phyloP scores from a whole-genome alignment of 2,888 invertebrate species.

The Drosophila anomalata region DNA sequence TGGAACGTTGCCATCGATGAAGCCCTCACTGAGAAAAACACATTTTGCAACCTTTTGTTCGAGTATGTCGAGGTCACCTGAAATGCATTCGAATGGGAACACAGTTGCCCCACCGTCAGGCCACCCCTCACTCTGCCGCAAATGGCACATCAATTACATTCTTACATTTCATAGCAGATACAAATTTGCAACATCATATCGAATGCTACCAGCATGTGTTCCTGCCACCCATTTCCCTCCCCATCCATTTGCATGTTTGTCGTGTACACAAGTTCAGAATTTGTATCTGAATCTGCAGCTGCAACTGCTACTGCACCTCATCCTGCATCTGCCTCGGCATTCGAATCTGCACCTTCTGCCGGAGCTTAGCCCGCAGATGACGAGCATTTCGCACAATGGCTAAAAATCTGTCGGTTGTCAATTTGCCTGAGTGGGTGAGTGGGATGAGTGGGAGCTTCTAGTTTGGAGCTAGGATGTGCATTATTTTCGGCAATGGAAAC shows the following conservation, averaged over 20 bases:
- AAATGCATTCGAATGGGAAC: slow-evolving; percentile 5
- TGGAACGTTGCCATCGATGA: slow-evolving; percentile 2
- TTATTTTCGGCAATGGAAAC: slow-evolving; percentile 47
- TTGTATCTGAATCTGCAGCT: slow-evolving; percentile 12
- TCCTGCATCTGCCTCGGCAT: slow-evolving; percentile 8
- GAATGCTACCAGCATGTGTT: slow-evolving; percentile 43
- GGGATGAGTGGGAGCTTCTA: not conserved
- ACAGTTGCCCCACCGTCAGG: not conserved
- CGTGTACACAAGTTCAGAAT: not conserved
- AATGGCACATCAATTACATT: slow-evolving; percentile 76
- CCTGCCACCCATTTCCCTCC: not conserved
- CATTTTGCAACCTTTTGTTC: not conserved
- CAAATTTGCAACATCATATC: slow-evolving; percentile 53
- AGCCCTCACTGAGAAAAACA: not conserved
- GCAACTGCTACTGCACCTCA: not conserved
- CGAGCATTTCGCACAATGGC: slow-evolving; percentile 67
- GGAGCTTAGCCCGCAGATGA: slow-evolving; percentile 67
- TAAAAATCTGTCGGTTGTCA: slow-evolving; percentile 72
- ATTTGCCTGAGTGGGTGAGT: slow-evolving; percentile 46
- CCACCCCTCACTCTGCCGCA: slow-evolving; percentile 50
- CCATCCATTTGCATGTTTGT: slow-evolving; percentile 35
- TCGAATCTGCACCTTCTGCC: slow-evolving; percentile 19
- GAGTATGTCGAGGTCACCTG: slow-evolving; percentile 26
- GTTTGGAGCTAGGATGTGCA: slow-evolving; percentile 47
- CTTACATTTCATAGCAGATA: slow-evolving; percentile 47